A percentile compares a stretch with the other conserved stretches of the same genome.
Evolutionary conservation across 2,113 vertebrate species (phyloP).

Genomic region (Lontra canadensis): DNA sequence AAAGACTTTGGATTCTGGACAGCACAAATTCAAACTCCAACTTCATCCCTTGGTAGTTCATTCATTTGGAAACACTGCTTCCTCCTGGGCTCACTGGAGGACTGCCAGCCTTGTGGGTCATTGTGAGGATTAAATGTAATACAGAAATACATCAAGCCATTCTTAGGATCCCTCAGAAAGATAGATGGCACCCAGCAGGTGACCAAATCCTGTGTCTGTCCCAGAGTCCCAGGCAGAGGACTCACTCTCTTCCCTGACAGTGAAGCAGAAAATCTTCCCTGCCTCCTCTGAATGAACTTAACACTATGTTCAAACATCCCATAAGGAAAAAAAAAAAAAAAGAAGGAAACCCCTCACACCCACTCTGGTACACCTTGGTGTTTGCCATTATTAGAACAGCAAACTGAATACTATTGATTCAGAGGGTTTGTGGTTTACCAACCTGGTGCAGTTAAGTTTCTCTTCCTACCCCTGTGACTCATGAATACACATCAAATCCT

Average conservation of each 20-base stretch:
- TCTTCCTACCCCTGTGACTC: constrained; percentile 52
- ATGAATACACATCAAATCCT: constrained; percentile 54
- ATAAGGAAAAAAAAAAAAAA: neutral
- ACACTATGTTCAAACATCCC: neutral
- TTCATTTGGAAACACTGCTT: neutral
- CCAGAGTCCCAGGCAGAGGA: neutral
- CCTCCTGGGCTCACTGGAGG: neutral
- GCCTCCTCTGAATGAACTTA: neutral
- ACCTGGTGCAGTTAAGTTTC: constrained; percentile 28
- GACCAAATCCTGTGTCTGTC: neutral
- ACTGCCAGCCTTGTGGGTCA: too few species aligned
- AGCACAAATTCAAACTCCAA: neutral
- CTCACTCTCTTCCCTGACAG: neutral
- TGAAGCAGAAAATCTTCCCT: neutral
- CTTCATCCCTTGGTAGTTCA: neutral
- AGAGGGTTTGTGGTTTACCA: constrained; percentile 72
- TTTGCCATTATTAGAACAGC: constrained; percentile 71
- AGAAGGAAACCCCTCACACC: neutral
- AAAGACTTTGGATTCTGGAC: too few species aligned
- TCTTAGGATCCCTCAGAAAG: neutral
- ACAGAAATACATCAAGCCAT: neutral
- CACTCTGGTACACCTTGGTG: neutral
- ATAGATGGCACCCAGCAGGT: neutral
- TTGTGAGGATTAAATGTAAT: neutral
- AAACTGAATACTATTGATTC: constrained; percentile 62